Conservation (phyloP, 2,888 invertebrate genomes). For the Epiblema foenella region DNA sequence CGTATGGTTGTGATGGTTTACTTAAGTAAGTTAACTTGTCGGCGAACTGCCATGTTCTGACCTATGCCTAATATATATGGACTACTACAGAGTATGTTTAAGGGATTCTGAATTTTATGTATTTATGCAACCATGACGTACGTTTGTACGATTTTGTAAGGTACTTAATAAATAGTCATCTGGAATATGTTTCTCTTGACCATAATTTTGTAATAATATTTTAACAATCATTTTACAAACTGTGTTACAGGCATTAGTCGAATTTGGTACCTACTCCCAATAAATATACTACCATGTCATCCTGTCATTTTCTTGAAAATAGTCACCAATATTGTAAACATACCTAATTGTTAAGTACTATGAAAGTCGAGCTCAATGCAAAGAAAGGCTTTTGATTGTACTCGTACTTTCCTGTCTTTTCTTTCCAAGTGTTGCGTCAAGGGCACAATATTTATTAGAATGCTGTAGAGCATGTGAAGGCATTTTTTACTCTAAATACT, state of each 20-base stretch:
- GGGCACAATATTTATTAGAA: constrained; percentile 19
- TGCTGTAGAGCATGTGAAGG: not conserved
- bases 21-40: constrained; percentile 83
- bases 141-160: constrained; percentile 53
- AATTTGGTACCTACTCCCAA: constrained; percentile 54
- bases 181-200: constrained; percentile 39
- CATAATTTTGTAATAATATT: constrained; percentile 46
- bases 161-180: constrained; percentile 65
- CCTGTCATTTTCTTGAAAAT: constrained; percentile 73
- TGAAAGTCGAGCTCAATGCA: constrained; percentile 42
- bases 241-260: constrained; percentile 53
- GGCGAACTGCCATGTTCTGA: constrained; percentile 70
- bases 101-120: constrained; percentile 47
- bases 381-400: constrained; percentile 41
- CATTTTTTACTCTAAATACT: constrained; percentile 1
- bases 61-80: constrained; percentile 61
- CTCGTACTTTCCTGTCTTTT: constrained; percentile 34
- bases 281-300: constrained; percentile 69
- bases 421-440: constrained; percentile 12
- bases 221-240: constrained; percentile 51
- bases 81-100: constrained; percentile 40
- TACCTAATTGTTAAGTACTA: constrained; percentile 40
- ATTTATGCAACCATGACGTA: constrained; percentile 56
- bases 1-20: constrained; percentile 85
- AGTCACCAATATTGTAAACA: constrained; percentile 47